phyloP scores from a whole-genome alignment of 2,888 invertebrate genomes.

The Colostygia pectinataria region DNA sequence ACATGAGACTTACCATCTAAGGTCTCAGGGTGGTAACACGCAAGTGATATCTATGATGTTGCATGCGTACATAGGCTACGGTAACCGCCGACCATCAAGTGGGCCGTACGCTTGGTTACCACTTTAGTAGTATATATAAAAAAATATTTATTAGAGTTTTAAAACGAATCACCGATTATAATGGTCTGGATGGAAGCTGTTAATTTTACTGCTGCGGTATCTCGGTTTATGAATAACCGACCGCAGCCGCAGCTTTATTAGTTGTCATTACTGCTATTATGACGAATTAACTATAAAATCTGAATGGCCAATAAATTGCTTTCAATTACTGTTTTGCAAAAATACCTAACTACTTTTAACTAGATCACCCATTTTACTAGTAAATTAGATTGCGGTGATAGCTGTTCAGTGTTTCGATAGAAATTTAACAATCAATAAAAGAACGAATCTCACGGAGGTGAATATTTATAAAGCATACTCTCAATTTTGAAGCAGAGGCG shows the following conservation, averaged over 20 bases:
- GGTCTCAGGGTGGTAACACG: too few species aligned
- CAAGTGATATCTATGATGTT: too few species aligned
- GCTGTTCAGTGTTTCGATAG: background rate
- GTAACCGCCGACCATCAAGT: too few species aligned
- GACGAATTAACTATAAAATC: constrained; percentile 38
- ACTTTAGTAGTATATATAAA: background rate
- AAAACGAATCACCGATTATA: constrained; percentile 25
- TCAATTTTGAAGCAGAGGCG: constrained; percentile 69
- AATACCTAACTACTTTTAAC: constrained; percentile 11
- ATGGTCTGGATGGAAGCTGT: constrained; percentile 41
- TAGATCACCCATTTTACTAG: constrained; percentile 1
- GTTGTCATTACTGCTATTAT: constrained; percentile 51
- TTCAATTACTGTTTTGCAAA: constrained; percentile 28
- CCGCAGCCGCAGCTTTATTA: constrained; percentile 48
- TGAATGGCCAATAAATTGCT: constrained; percentile 41
- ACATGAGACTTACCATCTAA: too few species aligned
- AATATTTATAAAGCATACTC: constrained; percentile 54
- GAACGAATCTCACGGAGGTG: constrained; percentile 39
- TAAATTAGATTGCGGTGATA: constrained; percentile 3
- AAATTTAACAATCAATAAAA: constrained; percentile 16
- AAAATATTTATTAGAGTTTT: constrained; percentile 9
- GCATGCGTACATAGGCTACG: too few species aligned
- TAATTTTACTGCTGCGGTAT: constrained; percentile 57
- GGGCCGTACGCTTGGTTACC: too few species aligned
- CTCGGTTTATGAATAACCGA: constrained; percentile 46